These are phyloP conservation scores for Drosophila mojavensis DNA, from an alignment of 1,140 invertebrate genomes.

Conservation along the genomic window DNA sequence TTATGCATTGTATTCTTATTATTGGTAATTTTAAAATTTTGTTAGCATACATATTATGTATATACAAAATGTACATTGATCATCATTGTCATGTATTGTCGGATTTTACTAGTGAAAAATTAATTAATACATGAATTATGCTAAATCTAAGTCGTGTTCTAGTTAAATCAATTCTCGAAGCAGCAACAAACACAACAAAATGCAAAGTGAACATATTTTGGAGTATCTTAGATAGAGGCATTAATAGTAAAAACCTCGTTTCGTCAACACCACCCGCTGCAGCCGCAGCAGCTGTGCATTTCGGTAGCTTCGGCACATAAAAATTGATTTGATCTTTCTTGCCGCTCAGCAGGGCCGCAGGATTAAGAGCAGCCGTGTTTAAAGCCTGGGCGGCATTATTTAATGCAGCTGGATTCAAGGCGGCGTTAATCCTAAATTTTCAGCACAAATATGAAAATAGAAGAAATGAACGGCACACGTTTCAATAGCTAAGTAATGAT, in stretches of 20 bases:
- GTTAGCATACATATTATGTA: conserved; percentile 8
- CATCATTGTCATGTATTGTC: conserved; percentile 19
- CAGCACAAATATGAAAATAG: conserved; percentile 44
- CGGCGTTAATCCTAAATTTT: conserved; percentile 78
- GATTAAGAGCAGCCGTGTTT: conserved; percentile 78
- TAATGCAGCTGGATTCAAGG: conserved; percentile 76
- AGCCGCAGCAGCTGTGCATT: conserved; percentile 52
- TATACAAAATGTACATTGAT: conserved; percentile 23
- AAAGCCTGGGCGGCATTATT: conserved; percentile 80
- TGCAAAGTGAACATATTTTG: conserved; percentile 47
- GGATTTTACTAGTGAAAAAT: conserved; percentile 31
- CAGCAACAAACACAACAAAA: conserved; percentile 58
- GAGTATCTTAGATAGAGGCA: conserved; percentile 33
- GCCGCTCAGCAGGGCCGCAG: conserved; percentile 71
- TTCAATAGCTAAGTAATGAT: conserved; percentile 30
- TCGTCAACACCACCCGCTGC: conserved; percentile 48
- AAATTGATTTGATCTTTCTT: conserved; percentile 81
- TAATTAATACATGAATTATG: conserved; percentile 31
- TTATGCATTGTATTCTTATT: neutral
- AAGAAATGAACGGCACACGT: conserved; percentile 25
- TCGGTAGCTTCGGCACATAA: conserved; percentile 78
- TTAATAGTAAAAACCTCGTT: conserved; percentile 73
- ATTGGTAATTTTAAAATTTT: neutral
- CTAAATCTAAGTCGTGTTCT: conserved; percentile 14
- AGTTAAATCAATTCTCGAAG: conserved; percentile 23